phyloP scores from a whole-genome alignment of 2,888 invertebrate species.

The Oxytorus armatus region DNA sequence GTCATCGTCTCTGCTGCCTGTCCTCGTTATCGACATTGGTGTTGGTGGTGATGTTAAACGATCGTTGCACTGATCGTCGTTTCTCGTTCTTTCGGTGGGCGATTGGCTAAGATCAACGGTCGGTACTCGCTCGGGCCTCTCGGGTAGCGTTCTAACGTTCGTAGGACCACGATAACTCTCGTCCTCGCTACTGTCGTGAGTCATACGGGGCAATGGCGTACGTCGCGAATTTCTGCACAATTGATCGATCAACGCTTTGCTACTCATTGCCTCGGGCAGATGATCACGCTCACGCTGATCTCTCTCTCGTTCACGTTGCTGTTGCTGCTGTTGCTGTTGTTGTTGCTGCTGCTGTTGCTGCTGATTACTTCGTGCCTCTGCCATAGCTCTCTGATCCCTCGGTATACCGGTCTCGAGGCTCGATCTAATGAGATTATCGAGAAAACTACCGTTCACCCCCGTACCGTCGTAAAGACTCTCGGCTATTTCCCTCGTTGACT shows the following conservation, averaged over 20 bases:
- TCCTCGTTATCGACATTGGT: conserved; percentile 78
- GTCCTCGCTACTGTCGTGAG: conserved; percentile 84
- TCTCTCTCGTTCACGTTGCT: conserved; percentile 85
- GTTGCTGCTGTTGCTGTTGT: conserved; percentile 74
- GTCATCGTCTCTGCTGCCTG: conserved; percentile 80
- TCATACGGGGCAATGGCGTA: conserved; percentile 85
- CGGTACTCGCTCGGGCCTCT: conserved; percentile 82
- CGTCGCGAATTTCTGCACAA: conserved; percentile 88
- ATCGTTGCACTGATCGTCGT: conserved; percentile 80
- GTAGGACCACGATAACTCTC: conserved; percentile 83
- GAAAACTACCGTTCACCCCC: conserved; percentile 90
- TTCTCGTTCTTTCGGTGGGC: conserved; percentile 79
- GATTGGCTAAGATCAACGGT: conserved; percentile 83
- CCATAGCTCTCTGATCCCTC: conserved; percentile 78
- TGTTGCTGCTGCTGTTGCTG: conserved; percentile 85
- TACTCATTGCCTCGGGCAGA: conserved; percentile 86
- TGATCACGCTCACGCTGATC: conserved; percentile 81
- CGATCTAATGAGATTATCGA: conserved; percentile 93
- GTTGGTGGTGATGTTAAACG: conserved; percentile 81
- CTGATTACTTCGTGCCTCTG: conserved; percentile 84
- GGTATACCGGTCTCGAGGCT: conserved; percentile 90
- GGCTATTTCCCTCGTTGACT: conserved; percentile 87
- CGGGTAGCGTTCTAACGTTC: conserved; percentile 74
- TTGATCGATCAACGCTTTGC: conserved; percentile 89
- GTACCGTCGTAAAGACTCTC: conserved; percentile 89